Conservation (phyloP, 92 coral and sea anemone species). For the Diadumene lineata region DNA sequence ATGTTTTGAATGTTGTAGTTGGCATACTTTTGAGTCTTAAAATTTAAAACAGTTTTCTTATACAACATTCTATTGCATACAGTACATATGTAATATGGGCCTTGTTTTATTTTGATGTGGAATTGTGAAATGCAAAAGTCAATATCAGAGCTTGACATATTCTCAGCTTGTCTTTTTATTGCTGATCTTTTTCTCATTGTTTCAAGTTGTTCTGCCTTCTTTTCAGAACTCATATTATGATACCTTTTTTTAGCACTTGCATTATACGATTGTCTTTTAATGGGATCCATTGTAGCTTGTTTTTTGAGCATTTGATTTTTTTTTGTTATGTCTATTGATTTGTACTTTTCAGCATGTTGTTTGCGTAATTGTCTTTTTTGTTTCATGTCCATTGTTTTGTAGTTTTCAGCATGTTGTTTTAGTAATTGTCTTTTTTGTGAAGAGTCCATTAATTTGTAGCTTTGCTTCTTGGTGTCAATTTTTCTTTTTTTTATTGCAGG, state of each 20-base stretch:
- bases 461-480: constrained; percentile 2
- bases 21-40: constrained; percentile 26
- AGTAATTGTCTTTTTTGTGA: constrained; percentile 13
- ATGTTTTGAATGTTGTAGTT: constrained; percentile 13
- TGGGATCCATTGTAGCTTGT: constrained; percentile 7
- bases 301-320: constrained; percentile 15
- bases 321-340: background rate
- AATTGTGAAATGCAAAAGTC: constrained; percentile 24
- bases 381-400: constrained; percentile 4
- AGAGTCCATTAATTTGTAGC: constrained; percentile 15
- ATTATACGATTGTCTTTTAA: constrained; percentile 22
- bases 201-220: background rate
- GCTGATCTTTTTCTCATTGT: background rate
- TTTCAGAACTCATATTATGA: too few relatives aligned
- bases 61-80: constrained; percentile 31
- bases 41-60: constrained; percentile 26
- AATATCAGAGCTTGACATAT: background rate
- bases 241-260: too few relatives aligned
- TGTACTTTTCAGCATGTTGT: background rate
- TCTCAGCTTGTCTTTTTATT: background rate
- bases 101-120: constrained; percentile 41
- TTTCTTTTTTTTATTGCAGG: constrained; percentile 31
- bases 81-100: constrained; percentile 35
- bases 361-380: constrained; percentile 2
- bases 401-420: constrained; percentile 17